phyloP scores from a whole-genome alignment of 53 echinoderm and acorn worm genomes.

The Glandiceps talaboti region DNA sequence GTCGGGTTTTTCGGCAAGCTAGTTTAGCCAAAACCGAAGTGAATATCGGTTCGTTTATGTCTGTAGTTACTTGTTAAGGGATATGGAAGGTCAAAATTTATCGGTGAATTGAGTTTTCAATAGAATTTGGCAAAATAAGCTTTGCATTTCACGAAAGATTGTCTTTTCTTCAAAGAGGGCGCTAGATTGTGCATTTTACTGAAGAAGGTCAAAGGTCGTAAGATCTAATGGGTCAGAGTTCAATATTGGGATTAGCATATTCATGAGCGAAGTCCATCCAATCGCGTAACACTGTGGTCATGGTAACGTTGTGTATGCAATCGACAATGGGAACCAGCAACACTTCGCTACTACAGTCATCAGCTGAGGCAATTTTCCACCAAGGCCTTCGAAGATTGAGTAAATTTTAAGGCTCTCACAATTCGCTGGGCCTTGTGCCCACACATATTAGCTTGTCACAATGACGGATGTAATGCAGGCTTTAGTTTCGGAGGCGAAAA shows the following conservation, averaged over 20 bases:
- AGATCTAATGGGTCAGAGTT: not conserved
- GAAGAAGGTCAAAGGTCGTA: no score
- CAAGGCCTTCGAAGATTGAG: not conserved
- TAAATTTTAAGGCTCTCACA: not conserved
- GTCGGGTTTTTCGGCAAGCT: no score
- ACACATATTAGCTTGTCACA: constrained; percentile 6
- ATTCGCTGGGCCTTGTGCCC: not conserved
- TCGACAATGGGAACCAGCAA: not conserved
- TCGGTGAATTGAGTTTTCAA: no score
- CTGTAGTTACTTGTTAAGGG: no score
- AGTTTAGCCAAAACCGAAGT: no score
- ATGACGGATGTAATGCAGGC: constrained; percentile 86
- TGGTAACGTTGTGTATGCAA: not conserved
- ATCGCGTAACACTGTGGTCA: not conserved
- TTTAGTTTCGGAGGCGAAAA: constrained; percentile 84
- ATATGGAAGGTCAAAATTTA: no score
- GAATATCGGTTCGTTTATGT: no score
- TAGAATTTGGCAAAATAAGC: no score
- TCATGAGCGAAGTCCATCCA: not conserved
- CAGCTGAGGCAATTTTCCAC: not conserved
- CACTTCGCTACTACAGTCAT: not conserved
- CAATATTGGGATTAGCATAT: not conserved
- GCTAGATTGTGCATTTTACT: not conserved
- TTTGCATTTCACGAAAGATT: no score
- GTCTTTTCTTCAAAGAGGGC: no score